Evolutionary conservation across 2,113 vertebrate genomes (phyloP), one percentile per base, ranked within the genome.

Genomic region (Arothron firmamentum): DNA sequence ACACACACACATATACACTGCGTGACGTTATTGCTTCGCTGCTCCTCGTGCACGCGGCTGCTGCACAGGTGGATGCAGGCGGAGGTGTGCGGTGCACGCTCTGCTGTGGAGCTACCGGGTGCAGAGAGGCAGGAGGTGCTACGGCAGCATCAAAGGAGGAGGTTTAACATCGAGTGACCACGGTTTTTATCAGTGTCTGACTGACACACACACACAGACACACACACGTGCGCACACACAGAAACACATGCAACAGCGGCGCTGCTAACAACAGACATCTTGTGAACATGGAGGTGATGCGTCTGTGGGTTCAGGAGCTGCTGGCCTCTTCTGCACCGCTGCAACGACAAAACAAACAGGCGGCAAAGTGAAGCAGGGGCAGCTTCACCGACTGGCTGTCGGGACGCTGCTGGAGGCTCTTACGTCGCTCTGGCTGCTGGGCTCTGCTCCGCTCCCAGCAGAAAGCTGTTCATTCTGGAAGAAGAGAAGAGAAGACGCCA

Each of bases 381-480:
- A 68, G 52, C 65, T 70, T 85, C 85, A 75, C 77, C 77, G 73
- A 72, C 13, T 19, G 38, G 47, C 47, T 74, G 74, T 79, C 77
- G 75, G 61, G 56, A 43, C 41, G 46, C 45, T 56, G 78, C 70
- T 73, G 41, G 4, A 54, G 38, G 55, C 68, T 79, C 89, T 87
- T 74, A 91, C 88, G 72, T 76, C 50, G 79, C 60, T 65, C 68
- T 78, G 74, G 65, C 55, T 19, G 79, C 70, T 56, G 79, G 66
- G 34, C 81, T 45, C 67, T 81, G 78, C 60, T 90, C 87, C 1
- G 69, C 56, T 74, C 88, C 89, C 67, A 84, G 85, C 75, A 91
- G 82, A 69, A 91, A 91, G 68, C 80, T 90, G 70, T 80, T 88
- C 68, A 88, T 21, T 79, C 89, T 91, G 70, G 21, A 21, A 19